Evolutionary conservation across 2,888 invertebrate genomes (phyloP), one percentile per base, ranked within the genome.

Genomic region (Nomada goodeniana): DNA sequence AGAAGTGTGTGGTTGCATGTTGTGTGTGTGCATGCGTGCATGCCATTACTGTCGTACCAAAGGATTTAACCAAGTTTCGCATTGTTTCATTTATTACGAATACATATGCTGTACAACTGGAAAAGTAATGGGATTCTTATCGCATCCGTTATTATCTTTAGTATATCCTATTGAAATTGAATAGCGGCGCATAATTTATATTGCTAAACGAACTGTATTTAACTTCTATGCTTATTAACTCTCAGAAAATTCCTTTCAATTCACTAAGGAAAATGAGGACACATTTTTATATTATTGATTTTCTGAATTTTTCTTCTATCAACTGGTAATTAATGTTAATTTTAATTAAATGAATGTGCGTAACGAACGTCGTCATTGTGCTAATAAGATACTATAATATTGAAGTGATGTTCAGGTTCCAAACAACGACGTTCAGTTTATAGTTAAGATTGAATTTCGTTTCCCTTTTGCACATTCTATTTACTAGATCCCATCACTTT

Each of bases 21-120:
- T 86, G 88, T 85, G 88, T 88, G 88, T 88, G 79, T 86, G 88
- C 88, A 88, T 88, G 88, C 83, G 84, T 87, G 88, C 88, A 88
- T 88, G 88, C 83, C 50, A 72, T 87, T 57, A 86, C 76, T 81
- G 82, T 88, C 83, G 77, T 85, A 71, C 52, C 74, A 65, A 77
- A 79, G 60, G 79, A 79, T 68, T 73, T 74, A 57, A 61, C 67
- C 59, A 53, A 50, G 53, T 23, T 71, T 61, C 60, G 23, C 55
- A 73, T 74, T 50, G 29, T 69, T 80, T 53, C 9, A 59, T 68
- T 61, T 55, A 11, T 42, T 26, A 72, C 47, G 36, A 59, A 69
- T 53, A 53, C 57, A 71, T 60, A 20, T 55, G 63, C 36, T 60
- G 15, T 69, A 55, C 57, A 42, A 65, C 50, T 53, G 64, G 20